These are phyloP conservation scores for Lutraria rhynchaena DNA, from an alignment of 1,140 invertebrate species.

Conservation along the genomic window DNA sequence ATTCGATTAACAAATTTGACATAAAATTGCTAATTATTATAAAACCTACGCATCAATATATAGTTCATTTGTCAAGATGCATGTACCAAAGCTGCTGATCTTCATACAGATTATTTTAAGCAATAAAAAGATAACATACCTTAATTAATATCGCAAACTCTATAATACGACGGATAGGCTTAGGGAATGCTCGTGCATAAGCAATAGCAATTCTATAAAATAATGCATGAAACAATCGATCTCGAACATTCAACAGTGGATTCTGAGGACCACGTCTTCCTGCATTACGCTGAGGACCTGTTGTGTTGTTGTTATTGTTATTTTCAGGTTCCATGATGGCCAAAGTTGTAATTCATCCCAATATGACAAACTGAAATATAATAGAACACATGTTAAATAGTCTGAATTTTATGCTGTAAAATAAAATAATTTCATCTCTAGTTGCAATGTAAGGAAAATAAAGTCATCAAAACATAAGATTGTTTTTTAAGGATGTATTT, in stretches of 20 bases:
- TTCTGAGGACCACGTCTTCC: slow-evolving; percentile 64
- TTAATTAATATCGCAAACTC: slow-evolving; percentile 96
- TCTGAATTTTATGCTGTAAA: too few relatives aligned
- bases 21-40: too few relatives aligned
- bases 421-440: too few relatives aligned
- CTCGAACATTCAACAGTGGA: slow-evolving; percentile 86
- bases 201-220: slow-evolving; percentile 95
- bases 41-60: too few relatives aligned
- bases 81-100: too few relatives aligned
- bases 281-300: slow-evolving; percentile 23
- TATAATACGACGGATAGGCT: slow-evolving; percentile 91
- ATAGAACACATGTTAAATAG: too few relatives aligned
- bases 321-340: slow-evolving; percentile 45
- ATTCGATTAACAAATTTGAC: too few relatives aligned
- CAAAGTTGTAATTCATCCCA: background rate
- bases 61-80: too few relatives aligned
- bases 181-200: slow-evolving; percentile 94
- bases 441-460: too few relatives aligned
- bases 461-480: too few relatives aligned
- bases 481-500: too few relatives aligned
- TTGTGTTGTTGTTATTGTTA: slow-evolving; percentile 55
- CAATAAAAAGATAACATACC: slow-evolving; percentile 84
- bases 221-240: slow-evolving; percentile 96
- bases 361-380: background rate
- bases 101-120: too few relatives aligned